Base-by-base conservation (phyloP, 2,797 vertebrate species). In the Balearica regulorum region DNA sequence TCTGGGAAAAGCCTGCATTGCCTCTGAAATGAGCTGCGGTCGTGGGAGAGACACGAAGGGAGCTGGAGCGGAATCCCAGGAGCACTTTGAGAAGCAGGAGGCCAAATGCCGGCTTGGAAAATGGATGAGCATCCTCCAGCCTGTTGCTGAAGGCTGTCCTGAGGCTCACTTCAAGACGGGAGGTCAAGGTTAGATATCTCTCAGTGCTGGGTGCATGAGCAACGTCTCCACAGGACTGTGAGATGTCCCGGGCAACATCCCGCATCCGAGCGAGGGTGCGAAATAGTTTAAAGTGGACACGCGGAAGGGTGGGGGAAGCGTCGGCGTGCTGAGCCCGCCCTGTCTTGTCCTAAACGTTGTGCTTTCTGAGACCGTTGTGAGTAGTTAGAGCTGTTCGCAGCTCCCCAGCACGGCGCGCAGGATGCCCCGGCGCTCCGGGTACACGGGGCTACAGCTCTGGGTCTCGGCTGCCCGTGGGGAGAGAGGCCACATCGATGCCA, bases 341-440 rank as follows among this genome's bases (percentile, higher is more conserved):
- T 16, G 51, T 4, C 31, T 26, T 28, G 20, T 11, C n/a, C 25
- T 0, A 1, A 35, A 5, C 13, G 0, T 1, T 2, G n/a, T 8
- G 13, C 41, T 35, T 37, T 16, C 37, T 53, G 61, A 3, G 20
- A n/a, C 8, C 0, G n/a, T 19, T 24, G 65, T 2, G 33, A 2
- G 24, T 1, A 11, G 11, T 3, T 25, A 53, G 55, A 35, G 66
- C 26, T 1, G 0, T 3, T 7, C 1, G 1, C 65, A 25, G 86
- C 39, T 29, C 4, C 65, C 28, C 60, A 8, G 3, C 9, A 4
- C 1, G 5, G 39, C 0, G 0, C 24, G 1, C 2, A 3, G 58
- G 76, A n/a, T 46, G 49, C 10, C 33, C 71, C 7, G 87, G 0
- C 26, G 10, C 64, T 2, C n/a, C 0, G 2, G 77, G 62, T 39